Evolutionary conservation across 2,113 vertebrate genomes (phyloP), one percentile per base, ranked within the genome.

Genomic region (Ammodytes marinus): DNA sequence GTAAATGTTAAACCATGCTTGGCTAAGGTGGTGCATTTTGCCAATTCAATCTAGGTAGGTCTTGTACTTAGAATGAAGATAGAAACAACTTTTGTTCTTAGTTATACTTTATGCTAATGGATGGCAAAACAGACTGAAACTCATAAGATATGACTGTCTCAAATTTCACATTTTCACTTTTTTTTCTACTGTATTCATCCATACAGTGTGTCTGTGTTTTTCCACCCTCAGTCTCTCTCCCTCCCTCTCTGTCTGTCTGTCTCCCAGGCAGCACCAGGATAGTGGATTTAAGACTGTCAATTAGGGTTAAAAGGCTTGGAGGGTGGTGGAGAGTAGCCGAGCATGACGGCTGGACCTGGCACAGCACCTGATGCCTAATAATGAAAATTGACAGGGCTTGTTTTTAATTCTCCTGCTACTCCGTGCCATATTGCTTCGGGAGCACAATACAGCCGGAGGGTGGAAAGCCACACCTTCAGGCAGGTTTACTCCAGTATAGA

Each of bases 281-380:
- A 80, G 63, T 79, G 80, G 88, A 88, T 83, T 73, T 90, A 85
- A 92, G 88, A 79, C 89, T 90, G 89, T 90, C 92, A 93, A 89
- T 94, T 95, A 93, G 86, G 88, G 88, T 86, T 94, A 90, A 92
- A 92, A 91, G 83, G 85, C 89, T 90, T 70, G 3, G 52, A 89
- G 90, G 82, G 85, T 71, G 78, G 86, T 79, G 74, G 78, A 79
- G 77, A 86, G 91, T 86, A 88, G 79, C 80, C n/a, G 54, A 86
- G 90, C 80, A 73, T 88, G 89, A 73, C 37, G 80, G 57, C 85
- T 52, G 69, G 85, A 90, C 89, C 86, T 78, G 78, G 78, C 88
- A 82, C 67, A 47, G 71, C 91, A 94, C 89, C 91, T 91, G 92
- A 93, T 88, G 91, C 84, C 90, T 89, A 83, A 87, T 92, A 92